A percentile compares a stretch with the other conserved stretches of the same genome.
These are phyloP conservation scores for Drosophila diplacantha DNA, from an alignment of 2,888 invertebrate species.

Conservation along the genomic window DNA sequence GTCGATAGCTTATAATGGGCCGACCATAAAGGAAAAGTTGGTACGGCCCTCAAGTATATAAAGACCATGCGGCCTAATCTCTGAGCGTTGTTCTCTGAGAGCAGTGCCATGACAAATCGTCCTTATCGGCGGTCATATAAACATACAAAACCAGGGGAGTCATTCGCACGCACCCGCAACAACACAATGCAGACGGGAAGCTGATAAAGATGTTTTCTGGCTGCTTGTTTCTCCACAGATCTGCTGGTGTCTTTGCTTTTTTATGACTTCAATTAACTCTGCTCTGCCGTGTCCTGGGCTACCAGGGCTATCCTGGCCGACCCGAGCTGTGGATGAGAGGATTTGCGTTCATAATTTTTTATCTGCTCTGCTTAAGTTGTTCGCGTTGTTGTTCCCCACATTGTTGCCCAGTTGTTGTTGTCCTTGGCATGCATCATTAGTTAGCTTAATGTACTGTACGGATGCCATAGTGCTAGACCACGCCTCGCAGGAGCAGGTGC, in stretches of 20 bases:
- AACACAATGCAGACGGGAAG: constrained; percentile 28
- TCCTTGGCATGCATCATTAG: constrained; percentile 67
- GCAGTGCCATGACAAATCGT: constrained; percentile 64
- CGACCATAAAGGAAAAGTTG: constrained; percentile 39
- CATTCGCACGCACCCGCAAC: constrained; percentile 64
- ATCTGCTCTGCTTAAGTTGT: constrained; percentile 61
- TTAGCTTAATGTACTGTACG: constrained; percentile 67
- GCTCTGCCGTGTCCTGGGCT: constrained; percentile 40
- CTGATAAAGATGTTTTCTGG: constrained; percentile 63
- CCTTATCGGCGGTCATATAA: constrained; percentile 57
- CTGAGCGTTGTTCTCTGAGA: constrained; percentile 34
- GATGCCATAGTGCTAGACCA: constrained; percentile 35
- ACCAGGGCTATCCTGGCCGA: constrained; percentile 7
- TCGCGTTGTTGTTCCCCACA: constrained; percentile 53
- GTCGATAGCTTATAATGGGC: constrained; percentile 49
- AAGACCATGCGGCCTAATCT: constrained; percentile 59
- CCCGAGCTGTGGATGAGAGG: constrained; percentile 42
- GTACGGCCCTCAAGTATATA: constrained; percentile 22
- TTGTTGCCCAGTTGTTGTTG: constrained; percentile 46
- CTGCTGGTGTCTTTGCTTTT: constrained; percentile 65
- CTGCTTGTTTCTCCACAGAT: constrained; percentile 28
- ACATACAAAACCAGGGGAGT: constrained; percentile 55
- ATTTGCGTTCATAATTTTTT: constrained; percentile 71
- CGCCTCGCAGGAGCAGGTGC: constrained; percentile 41
- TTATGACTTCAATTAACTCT: constrained; percentile 69